Conservation (phyloP, 2,113 vertebrate species). For the Phaethornis superciliosus region DNA sequence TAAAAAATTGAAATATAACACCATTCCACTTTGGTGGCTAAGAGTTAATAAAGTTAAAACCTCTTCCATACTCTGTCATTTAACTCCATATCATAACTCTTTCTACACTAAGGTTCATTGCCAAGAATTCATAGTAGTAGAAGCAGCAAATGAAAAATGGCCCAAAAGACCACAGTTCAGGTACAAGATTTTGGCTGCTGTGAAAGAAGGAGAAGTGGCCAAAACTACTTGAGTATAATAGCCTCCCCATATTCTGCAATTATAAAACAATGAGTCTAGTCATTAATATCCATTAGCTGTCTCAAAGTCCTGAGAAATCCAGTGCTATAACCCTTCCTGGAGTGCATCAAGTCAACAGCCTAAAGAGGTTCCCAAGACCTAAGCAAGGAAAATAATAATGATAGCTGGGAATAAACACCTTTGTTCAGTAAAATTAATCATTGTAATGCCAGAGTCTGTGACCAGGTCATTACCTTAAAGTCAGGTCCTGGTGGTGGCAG, state of each 20-base stretch:
- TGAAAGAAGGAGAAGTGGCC: conserved; percentile 10
- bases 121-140: conserved; percentile 21
- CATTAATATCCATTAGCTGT: conserved; percentile 52
- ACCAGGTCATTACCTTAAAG: conserved; percentile 51
- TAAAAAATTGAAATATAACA: conserved; percentile 40
- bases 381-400: conserved; percentile 24
- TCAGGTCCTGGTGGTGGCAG: background rate
- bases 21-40: conserved; percentile 55
- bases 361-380: conserved; percentile 57
- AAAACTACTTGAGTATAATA: conserved; percentile 36
- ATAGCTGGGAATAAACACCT: conserved; percentile 39
- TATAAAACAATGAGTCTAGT: conserved; percentile 43
- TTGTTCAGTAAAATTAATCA: conserved; percentile 47
- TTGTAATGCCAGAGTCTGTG: background rate
- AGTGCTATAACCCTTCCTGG: background rate
- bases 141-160: conserved; percentile 26
- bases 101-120: conserved; percentile 20
- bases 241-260: conserved; percentile 31
- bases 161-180: background rate
- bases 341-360: background rate
- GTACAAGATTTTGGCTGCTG: conserved; percentile 22
- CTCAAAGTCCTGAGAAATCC: conserved; percentile 3
- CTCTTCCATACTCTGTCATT: conserved; percentile 50
- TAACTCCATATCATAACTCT: conserved; percentile 24
- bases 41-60: conserved; percentile 43